Conservation (phyloP, 2,888 invertebrate genomes). For the Drosophila aldrichi region DNA sequence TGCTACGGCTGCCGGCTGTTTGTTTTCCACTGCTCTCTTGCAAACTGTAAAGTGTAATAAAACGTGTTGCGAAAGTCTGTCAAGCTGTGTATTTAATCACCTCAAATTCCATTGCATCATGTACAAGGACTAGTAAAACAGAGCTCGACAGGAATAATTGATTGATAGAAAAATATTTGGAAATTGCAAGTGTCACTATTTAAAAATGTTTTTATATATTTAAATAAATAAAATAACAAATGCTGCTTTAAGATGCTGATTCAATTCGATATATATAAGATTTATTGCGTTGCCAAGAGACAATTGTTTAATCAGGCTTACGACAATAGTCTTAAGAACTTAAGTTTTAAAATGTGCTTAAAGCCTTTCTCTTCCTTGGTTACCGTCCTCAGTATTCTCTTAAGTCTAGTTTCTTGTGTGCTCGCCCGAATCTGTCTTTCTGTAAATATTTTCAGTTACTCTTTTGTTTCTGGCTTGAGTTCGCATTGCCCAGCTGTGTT, state of each 20-base stretch:
- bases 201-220: too few species aligned
- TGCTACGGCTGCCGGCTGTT: slow-evolving; percentile 23
- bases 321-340: slow-evolving; percentile 2
- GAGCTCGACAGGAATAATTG: background rate
- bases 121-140: background rate
- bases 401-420: background rate
- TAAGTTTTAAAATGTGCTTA: background rate
- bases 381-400: background rate
- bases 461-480: slow-evolving; percentile 5
- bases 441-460: slow-evolving; percentile 10
- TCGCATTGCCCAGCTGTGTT: slow-evolving; percentile 18
- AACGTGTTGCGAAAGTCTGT: slow-evolving; percentile 49
- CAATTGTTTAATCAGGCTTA: background rate
- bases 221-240: too few species aligned
- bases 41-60: slow-evolving; percentile 60
- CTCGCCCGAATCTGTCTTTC: background rate
- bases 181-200: too few species aligned
- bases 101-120: slow-evolving; percentile 25
- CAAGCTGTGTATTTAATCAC: slow-evolving; percentile 46
- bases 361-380: background rate
- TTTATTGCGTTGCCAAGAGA: background rate
- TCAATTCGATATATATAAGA: background rate
- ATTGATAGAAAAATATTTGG: too few species aligned
- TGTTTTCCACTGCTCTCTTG: slow-evolving; percentile 36
- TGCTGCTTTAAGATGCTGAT: background rate